A percentile compares a stretch with the other conserved stretches of the same genome.
Evolutionary conservation across 2,888 invertebrate species (phyloP).

Genomic region (Ophion costatus): DNA sequence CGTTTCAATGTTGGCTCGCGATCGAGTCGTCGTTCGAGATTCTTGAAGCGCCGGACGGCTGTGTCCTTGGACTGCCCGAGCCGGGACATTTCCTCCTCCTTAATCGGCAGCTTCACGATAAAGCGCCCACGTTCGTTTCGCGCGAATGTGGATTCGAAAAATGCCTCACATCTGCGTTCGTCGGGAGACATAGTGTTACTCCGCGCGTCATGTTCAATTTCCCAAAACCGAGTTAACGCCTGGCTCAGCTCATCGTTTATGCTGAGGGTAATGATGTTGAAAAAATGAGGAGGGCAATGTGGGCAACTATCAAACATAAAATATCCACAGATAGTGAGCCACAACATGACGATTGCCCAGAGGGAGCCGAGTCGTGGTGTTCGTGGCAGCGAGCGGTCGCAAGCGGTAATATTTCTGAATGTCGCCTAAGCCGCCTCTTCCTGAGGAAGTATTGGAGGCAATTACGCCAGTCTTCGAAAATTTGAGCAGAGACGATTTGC

Average conservation of each 20-base stretch:
- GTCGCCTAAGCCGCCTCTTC: too few species aligned
- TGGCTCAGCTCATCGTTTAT: conserved; percentile 2
- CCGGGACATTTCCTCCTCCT: neutral
- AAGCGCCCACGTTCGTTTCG: conserved; percentile 20
- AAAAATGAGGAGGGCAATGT: too few species aligned
- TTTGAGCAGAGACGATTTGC: too few species aligned
- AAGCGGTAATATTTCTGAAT: too few species aligned
- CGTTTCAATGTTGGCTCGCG: conserved; percentile 9
- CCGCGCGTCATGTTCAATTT: conserved; percentile 51
- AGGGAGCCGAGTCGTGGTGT: too few species aligned
- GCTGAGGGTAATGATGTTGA: too few species aligned
- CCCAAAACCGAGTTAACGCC: conserved; percentile 40
- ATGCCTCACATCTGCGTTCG: conserved; percentile 39
- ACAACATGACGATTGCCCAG: too few species aligned
- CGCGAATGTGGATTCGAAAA: conserved; percentile 22
- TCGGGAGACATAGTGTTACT: neutral
- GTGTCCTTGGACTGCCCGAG: conserved; percentile 32
- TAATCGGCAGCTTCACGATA: conserved; percentile 29
- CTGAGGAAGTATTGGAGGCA: too few species aligned
- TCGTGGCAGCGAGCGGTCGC: too few species aligned
- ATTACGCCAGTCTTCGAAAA: too few species aligned
- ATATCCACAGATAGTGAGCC: too few species aligned
- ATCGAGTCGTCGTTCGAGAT: conserved; percentile 12
- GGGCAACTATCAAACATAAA: too few species aligned
- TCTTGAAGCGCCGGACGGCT: conserved; percentile 16